Percentiles rank a stretch among this genome's conserved stretches.
phyloP scores from a whole-genome alignment of 30 jellyfish, hydroid and myxozoan genomes.

The Sanderia malayensis region DNA sequence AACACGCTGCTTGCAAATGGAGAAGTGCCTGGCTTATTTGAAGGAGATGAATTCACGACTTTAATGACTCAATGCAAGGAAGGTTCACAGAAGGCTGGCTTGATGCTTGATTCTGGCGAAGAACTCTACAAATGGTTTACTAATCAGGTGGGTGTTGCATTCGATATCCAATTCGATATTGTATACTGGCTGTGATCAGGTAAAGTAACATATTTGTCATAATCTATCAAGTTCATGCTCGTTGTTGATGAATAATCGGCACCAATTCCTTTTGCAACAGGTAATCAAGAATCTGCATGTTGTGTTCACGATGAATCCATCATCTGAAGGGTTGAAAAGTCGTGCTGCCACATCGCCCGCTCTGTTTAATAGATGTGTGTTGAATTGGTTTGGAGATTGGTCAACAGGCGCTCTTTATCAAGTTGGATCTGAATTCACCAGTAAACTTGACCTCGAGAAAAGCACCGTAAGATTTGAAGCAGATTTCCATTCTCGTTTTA shows the following conservation, averaged over 20 bases:
- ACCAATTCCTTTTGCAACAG: too few species aligned
- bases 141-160: slow-evolving; percentile 85
- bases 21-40: slow-evolving; percentile 99
- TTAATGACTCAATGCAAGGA: slow-evolving; percentile 98
- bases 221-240: too few species aligned
- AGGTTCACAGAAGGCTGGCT: slow-evolving; percentile 97
- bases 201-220: too few species aligned
- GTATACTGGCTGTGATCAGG: too few species aligned
- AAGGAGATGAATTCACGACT: slow-evolving; percentile 96
- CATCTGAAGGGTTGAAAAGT: slow-evolving; percentile 93
- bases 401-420: slow-evolving; percentile 98
- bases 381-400: slow-evolving; percentile 99
- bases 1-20: slow-evolving; percentile 98
- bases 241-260: too few species aligned
- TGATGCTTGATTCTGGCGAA: slow-evolving; percentile 97
- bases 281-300: slow-evolving; percentile 93
- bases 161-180: too few species aligned
- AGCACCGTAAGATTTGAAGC: slow-evolving; percentile 72
- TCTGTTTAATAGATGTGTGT: slow-evolving; percentile 94
- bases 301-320: slow-evolving; percentile 96
- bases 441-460: slow-evolving; percentile 89
- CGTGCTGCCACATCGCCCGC: slow-evolving; percentile 99
- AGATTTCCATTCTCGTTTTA: too few species aligned
- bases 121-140: slow-evolving; percentile 99
- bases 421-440: slow-evolving; percentile 98